Evolutionary conservation across 1,140 invertebrate species (phyloP).

Genomic region (Limonius californicus): DNA sequence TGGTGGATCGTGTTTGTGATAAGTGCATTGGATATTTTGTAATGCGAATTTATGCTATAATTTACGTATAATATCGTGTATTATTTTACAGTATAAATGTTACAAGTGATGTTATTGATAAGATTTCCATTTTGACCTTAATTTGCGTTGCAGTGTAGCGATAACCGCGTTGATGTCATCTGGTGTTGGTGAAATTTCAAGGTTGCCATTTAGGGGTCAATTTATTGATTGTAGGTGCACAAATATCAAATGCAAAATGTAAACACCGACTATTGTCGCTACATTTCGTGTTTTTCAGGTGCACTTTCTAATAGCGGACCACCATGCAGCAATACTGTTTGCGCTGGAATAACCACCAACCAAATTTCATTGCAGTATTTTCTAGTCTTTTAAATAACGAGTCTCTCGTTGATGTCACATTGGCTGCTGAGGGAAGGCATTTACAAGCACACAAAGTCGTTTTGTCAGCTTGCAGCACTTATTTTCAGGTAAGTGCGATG

Average conservation of each 20-base stretch:
- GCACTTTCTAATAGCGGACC: slow-evolving; percentile 47
- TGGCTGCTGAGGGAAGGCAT: slow-evolving; percentile 79
- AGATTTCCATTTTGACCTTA: slow-evolving; percentile 22
- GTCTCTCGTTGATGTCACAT: slow-evolving; percentile 81
- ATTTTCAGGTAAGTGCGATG: slow-evolving; percentile 65
- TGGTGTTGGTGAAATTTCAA: slow-evolving; percentile 19
- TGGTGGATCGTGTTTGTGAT: slow-evolving; percentile 20
- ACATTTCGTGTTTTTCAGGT: not conserved
- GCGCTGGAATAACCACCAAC: slow-evolving; percentile 86
- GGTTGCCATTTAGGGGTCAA: slow-evolving; percentile 26
- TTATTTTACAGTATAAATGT: slow-evolving; percentile 10
- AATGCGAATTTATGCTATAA: not conserved
- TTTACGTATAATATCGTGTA: not conserved
- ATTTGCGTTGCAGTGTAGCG: slow-evolving; percentile 8
- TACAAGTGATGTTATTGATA: slow-evolving; percentile 20
- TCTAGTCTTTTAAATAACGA: slow-evolving; percentile 73
- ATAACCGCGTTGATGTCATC: slow-evolving; percentile 21
- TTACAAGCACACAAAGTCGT: slow-evolving; percentile 84
- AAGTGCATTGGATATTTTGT: not conserved
- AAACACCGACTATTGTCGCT: slow-evolving; percentile 15
- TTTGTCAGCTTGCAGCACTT: slow-evolving; percentile 80
- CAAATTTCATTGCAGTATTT: slow-evolving; percentile 84
- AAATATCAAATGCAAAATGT: slow-evolving; percentile 21
- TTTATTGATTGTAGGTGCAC: slow-evolving; percentile 25
- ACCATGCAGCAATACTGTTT: slow-evolving; percentile 81